These are phyloP conservation scores for Herpailurus yagouaroundi DNA, from an alignment of 2,113 vertebrate species.

Conservation along the genomic window DNA sequence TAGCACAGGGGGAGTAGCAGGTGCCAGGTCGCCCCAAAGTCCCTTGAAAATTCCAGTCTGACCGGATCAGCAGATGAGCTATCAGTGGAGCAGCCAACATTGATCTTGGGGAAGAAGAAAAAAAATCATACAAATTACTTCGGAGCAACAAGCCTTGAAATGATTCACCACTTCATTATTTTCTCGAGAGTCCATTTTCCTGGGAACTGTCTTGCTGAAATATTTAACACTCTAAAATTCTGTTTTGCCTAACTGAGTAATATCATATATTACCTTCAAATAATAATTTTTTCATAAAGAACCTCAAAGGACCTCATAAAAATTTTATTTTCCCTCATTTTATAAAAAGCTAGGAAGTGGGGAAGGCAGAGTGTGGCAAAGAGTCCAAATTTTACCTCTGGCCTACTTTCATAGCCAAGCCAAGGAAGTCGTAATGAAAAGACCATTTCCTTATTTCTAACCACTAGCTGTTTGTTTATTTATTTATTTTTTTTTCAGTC, in stretches of 20 bases:
- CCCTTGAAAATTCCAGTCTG: slow-evolving; percentile 95
- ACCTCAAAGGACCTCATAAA: slow-evolving; percentile 39
- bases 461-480: not conserved
- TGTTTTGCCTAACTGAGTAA: slow-evolving; percentile 63
- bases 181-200: slow-evolving; percentile 46
- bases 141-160: slow-evolving; percentile 41
- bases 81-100: slow-evolving; percentile 95
- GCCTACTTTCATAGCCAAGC: not conserved
- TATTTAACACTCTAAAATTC: slow-evolving; percentile 62
- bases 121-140: slow-evolving; percentile 47
- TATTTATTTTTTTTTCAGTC: not conserved
- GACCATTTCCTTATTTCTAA: not conserved
- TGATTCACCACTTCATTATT: slow-evolving; percentile 47
- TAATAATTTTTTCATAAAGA: slow-evolving; percentile 63
- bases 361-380: not conserved
- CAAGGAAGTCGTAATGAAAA: slow-evolving; percentile 9
- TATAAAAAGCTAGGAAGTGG: slow-evolving; percentile 34
- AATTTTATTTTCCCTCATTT: slow-evolving; percentile 57
- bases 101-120: slow-evolving; percentile 88
- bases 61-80: slow-evolving; percentile 94
- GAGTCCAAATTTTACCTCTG: slow-evolving; percentile 39
- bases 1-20: slow-evolving; percentile 96
- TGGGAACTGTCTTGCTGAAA: slow-evolving; percentile 61
- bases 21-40: slow-evolving; percentile 98
- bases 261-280: slow-evolving; percentile 56